Base-by-base conservation (phyloP, 2,888 invertebrate genomes). In the Stenoptilia bipunctidactyla region DNA sequence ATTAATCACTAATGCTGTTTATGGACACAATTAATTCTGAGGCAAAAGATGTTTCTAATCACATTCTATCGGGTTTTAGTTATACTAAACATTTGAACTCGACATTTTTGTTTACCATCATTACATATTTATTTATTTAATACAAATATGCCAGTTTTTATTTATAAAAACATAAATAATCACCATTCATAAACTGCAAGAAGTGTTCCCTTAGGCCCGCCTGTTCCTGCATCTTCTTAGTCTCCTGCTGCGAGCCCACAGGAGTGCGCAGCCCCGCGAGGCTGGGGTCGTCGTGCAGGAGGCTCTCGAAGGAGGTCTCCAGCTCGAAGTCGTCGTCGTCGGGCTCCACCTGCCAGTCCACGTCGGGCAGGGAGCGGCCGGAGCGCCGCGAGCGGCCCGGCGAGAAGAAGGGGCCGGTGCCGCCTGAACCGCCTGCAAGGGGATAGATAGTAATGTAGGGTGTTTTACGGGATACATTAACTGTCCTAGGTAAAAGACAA, bases 241-340 rank as follows among this genome's bases (percentile, higher is more conserved):
- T 63, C 42, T 62, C 68, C 44, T 59, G 67, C 38, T 58, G 58
- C 6, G 80, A 72, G 6, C 60, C 67, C 46, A 71, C 68, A 10
- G 73, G 62, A 0, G 66, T 64, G 37, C 61, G 49, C 20, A 73
- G 45, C 40, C 58, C 56, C n/a, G 61, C 49, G 34, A 70, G 45
- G 37, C 61, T 58, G 27, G 74, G 72, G 49, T 79, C 72, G 39
- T 72, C 71, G 40, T 71, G 65, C 33, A 74, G 48, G 1, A 83
- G 50, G 43, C 65, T 80, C 49, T 85, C 84, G 48, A 79, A 74
- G 0, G 83, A 80, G 10, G 74, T 70, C 55, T 83, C 84, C 27
- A 84, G 74, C 45, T 79, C 84, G 48, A 85, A 85, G 47, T 80
- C 85, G 48, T 76, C 82, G 2, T 67, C 66, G 43, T 74, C 76